Percentiles rank a stretch among this genome's conserved stretches.
These are phyloP conservation scores for Cariama cristata DNA, from an alignment of 2,113 vertebrate species.

Conservation along the genomic window DNA sequence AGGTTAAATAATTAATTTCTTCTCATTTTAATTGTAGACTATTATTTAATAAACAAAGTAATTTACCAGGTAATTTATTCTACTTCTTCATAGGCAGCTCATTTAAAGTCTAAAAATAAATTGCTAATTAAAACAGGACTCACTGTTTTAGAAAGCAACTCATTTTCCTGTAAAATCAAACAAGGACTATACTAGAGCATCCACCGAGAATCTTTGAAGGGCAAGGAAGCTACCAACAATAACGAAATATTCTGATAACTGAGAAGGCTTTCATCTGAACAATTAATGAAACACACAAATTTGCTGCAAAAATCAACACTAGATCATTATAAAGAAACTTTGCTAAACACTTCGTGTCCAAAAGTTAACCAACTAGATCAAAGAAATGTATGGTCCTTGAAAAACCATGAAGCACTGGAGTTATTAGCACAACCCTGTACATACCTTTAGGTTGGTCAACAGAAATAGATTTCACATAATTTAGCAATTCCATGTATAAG, in stretches of 20 bases:
- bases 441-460: rapidly evolving
- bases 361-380: neutral
- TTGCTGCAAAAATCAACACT: neutral
- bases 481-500: neutral
- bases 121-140: conserved; percentile 71
- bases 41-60: conserved; percentile 78
- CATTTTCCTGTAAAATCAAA: conserved; percentile 60
- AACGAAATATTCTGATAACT: conserved; percentile 41
- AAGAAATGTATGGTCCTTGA: conserved; percentile 14
- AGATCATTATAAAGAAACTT: conserved; percentile 4
- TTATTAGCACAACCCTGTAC: too few species aligned
- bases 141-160: conserved; percentile 67
- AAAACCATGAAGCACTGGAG: neutral
- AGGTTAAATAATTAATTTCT: conserved; percentile 74
- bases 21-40: conserved; percentile 74
- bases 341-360: neutral
- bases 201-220: conserved; percentile 42
- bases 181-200: neutral
- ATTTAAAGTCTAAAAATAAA: conserved; percentile 73
- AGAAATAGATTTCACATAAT: neutral
- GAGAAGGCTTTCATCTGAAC: conserved; percentile 27
- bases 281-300: conserved; percentile 26
- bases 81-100: conserved; percentile 59
- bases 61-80: conserved; percentile 73
- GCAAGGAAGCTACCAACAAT: conserved; percentile 1